Percentiles rank a stretch among this genome's conserved stretches.
Conservation (phyloP, 1,140 invertebrate genomes). For the Drosophila sturtevanti region DNA sequence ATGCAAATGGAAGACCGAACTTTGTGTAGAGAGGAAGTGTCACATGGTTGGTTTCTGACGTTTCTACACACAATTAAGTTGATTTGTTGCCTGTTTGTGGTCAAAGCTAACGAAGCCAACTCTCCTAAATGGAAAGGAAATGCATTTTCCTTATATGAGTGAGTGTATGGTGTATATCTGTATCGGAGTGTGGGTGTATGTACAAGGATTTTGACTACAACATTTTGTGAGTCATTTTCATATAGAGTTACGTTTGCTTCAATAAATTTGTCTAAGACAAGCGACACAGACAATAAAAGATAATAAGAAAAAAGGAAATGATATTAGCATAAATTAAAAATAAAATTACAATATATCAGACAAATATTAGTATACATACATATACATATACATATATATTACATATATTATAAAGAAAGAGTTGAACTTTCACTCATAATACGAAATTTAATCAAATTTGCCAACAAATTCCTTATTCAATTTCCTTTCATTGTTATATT, state of each 20-base stretch:
- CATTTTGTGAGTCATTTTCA: background rate
- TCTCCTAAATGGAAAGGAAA: conserved; percentile 28
- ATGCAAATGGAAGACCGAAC: conserved; percentile 60
- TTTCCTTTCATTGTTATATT: too few species aligned
- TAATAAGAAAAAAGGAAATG: background rate
- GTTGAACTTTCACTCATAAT: too few species aligned
- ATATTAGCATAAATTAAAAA: background rate
- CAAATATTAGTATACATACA: too few species aligned
- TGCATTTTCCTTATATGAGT: conserved; percentile 10
- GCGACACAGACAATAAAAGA: background rate
- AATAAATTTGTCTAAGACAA: background rate
- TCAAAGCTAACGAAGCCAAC: conserved; percentile 68
- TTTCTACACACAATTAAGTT: conserved; percentile 67
- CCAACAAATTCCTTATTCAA: too few species aligned
- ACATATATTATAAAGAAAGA: too few species aligned
- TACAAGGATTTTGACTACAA: conserved; percentile 7
- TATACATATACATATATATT: too few species aligned
- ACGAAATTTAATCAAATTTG: too few species aligned
- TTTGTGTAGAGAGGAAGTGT: conserved; percentile 55
- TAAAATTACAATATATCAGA: background rate
- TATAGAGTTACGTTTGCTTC: background rate
- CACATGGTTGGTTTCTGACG: conserved; percentile 59
- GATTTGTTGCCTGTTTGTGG: conserved; percentile 70
- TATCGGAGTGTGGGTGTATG: too few species aligned
- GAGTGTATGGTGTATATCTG: background rate